These are phyloP conservation scores for Excalfactoria chinensis DNA, from an alignment of 2,113 vertebrate genomes.

Conservation along the genomic window DNA sequence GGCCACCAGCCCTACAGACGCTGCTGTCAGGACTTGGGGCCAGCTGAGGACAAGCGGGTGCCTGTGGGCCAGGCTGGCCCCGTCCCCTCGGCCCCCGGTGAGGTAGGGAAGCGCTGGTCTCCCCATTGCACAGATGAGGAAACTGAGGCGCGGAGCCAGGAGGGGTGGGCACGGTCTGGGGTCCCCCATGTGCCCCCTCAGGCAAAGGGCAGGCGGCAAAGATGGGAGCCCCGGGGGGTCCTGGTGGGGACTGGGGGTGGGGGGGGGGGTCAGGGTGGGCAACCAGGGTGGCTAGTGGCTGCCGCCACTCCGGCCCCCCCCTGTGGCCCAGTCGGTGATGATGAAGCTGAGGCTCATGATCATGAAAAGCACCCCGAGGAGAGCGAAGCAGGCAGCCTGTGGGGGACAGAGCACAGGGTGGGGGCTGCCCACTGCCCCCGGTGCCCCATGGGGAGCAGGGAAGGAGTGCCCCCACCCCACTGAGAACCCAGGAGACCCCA, in stretches of 20 bases:
- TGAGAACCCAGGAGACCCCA: neutral
- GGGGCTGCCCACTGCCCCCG: neutral
- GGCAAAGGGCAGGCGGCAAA: neutral
- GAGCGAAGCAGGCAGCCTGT: constrained; percentile 91
- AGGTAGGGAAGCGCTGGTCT: constrained; percentile 57
- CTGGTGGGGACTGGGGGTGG: constrained; percentile 9
- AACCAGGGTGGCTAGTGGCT: constrained; percentile 84
- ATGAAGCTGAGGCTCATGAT: constrained; percentile 98
- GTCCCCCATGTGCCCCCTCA: neutral
- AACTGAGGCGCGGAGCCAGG: constrained; percentile 27
- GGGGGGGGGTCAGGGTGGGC: constrained; percentile 4
- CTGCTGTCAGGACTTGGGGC: neutral
- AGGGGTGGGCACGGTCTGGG: neutral
- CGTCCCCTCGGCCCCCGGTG: neutral
- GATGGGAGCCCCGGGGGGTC: neutral
- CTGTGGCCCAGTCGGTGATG: constrained; percentile 91
- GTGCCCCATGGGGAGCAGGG: neutral
- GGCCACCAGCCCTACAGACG: neutral
- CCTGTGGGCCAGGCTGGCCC: neutral
- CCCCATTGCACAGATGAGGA: constrained; percentile 49
- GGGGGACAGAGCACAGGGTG: neutral
- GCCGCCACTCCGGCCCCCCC: constrained; percentile 78
- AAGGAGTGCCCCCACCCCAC: neutral
- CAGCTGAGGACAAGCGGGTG: neutral
- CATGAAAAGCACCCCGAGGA: constrained; percentile 92